Evolutionary conservation across 2,797 vertebrate species (phyloP).

Genomic region (Squalus acanthias): DNA sequence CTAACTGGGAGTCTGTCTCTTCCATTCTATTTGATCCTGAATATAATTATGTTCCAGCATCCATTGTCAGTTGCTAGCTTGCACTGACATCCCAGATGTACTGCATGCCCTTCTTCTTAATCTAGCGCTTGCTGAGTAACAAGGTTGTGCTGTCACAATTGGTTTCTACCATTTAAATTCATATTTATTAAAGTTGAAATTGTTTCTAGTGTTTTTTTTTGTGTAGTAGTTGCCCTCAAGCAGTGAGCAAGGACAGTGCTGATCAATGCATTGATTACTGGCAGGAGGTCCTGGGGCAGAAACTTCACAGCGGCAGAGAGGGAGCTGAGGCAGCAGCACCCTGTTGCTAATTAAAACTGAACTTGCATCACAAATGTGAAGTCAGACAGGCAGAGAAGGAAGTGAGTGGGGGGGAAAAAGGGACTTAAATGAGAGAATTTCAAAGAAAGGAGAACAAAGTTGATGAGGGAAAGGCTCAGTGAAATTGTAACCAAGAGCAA

Average conservation of each 20-base stretch:
- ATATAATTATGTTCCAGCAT: conserved; percentile 50
- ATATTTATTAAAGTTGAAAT: conserved; percentile 17
- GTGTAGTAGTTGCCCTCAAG: conserved; percentile 2
- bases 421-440: background rate
- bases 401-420: background rate
- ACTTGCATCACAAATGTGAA: conserved; percentile 45
- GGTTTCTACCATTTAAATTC: conserved; percentile 35
- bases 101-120: conserved; percentile 41
- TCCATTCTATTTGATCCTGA: conserved; percentile 41
- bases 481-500: background rate
- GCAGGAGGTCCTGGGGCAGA: conserved; percentile 33
- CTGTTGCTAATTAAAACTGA: conserved; percentile 51
- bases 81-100: conserved; percentile 40
- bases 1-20: conserved; percentile 35
- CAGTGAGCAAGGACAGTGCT: conserved; percentile 40
- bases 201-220: background rate
- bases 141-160: conserved; percentile 42
- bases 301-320: conserved; percentile 6
- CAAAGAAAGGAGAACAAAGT: background rate
- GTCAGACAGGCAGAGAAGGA: background rate
- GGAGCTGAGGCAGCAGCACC: conserved; percentile 42
- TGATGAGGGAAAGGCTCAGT: background rate
- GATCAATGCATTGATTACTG: conserved; percentile 39
- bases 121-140: conserved; percentile 37
- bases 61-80: conserved; percentile 45